Base-by-base conservation (phyloP, 2,888 invertebrate genomes). In the Eudasyphora cyanicolor region DNA sequence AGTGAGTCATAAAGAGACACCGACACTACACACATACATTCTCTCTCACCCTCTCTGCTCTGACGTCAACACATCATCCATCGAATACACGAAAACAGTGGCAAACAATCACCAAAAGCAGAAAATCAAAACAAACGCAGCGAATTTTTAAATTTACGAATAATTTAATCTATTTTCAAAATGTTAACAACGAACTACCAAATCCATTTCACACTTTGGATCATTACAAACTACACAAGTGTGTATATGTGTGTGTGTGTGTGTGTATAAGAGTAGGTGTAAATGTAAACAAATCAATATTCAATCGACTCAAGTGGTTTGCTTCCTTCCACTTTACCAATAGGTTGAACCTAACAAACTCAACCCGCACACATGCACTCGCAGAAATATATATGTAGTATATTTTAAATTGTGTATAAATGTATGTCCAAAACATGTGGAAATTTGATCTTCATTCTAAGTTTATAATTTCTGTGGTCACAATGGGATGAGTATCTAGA, bases 181-280 rank as follows among this genome's bases (percentile, higher is more conserved):
- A n/a, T 29, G 60, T 29, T 60, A 57, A 57, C 24, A 57, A 27
- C 57, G 60, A 60, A 60, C 12, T 29, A 60, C n/a, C n/a, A 60
- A 29, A 60, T 60, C n/a, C n/a, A n/a, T 12, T 29, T 29, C 27
- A 60, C 60, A 60, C 60, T 60, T 29, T 60, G 24, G 14, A n/a
- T 8, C 4, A 60, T 60, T 60, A 60, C 60, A 60, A 60, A 60
- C 14, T 29, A 60, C n/a, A 29, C 27, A 27, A 12, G 24, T 57
- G 24, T 24, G 1, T 27, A 27, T 57, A 14, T 0, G 57, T 27
- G 24, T 12, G 27, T 27, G 27, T 24, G 27, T 57, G 27, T 24
- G 27, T 24, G 57, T 57, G 57, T 57, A 29, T n/a, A n/a, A n/a
- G n/a, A n/a, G n/a, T n/a, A n/a, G n/a, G n/a, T n/a, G n/a, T n/a